Base-by-base conservation (phyloP, 2,888 invertebrate species). In the Yponomeuta sedellus region DNA sequence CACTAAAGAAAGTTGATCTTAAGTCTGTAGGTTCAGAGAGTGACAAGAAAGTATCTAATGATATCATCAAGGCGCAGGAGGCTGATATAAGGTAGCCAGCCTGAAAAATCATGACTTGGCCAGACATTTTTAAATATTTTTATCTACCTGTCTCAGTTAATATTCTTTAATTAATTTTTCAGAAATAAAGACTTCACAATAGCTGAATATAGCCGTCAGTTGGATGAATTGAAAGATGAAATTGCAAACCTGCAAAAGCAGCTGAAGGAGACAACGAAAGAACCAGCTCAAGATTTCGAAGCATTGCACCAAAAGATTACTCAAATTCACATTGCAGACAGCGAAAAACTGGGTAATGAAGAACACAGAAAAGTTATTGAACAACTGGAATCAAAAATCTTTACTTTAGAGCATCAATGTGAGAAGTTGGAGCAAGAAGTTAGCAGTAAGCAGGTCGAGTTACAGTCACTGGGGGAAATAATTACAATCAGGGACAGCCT, bases 181-280 rank as follows among this genome's bases (percentile, higher is more conserved):
- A 91, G 91, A 70, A 91, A 91, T 69, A 91, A 91, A 72, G 86
- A 91, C 70, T 78, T 83, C 58, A 88, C 90, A 65, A 87, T 91
- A 68, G 69, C 72, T 57, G 91, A 91, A 73, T 88, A 87, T 67
- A 83, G 80, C 66, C 87, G 82, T 74, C 88, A 88, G 73, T 88
- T 91, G 72, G 88, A 91, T 71, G 89, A 91, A 65, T 76, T 88
- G 2, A 88, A 85, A 77, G 77, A 73, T 75, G 82, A 83, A 73
- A 82, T 90, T 66, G 79, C 79, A 39, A 70, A 70, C 62, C 73
- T 91, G 34, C 81, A 83, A 72, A 75, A 74, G 40, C 74, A 79
- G 73, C 68, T 84, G 2, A 73, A 74, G 61, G 72, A 75, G 65
- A 66, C 69, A 20, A 66, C 63, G 65, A 34, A 62, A 34, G 69